Evolutionary conservation across 2,888 invertebrate species (phyloP), one percentile per base, ranked within the genome.

Genomic region (Troides helena): DNA sequence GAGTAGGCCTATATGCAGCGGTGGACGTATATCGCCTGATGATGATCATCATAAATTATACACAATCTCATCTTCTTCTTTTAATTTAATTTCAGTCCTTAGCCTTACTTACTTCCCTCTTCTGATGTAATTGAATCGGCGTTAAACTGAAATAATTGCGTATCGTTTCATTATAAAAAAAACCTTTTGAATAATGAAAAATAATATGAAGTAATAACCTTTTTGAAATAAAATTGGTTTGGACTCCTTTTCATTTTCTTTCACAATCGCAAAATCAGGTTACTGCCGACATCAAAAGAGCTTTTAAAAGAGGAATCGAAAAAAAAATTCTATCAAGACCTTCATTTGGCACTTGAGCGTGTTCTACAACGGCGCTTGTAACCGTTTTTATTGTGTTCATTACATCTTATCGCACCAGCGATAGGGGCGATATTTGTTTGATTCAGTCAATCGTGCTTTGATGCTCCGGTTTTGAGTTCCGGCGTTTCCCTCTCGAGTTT

Each of bases 301-400:
- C 81, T 80, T 79, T 80, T 80, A 84, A 83, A 79, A 56, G 70
- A 56, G 76, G 76, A 80, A 79, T 77, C 79, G 78, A 81, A 80
- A 83, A 39, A 80, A 39, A 80, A 88, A 82, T 83, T 85, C 82
- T 86, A 86, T 87, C 87, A 85, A 84, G 84, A 82, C 80, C 79
- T 75, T 80, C 80, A 82, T 83, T 87, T 84, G 78, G 78, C 80
- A 78, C 80, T 80, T 75, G 71, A 76, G 74, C 69, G 71, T 73
- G 72, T 60, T 62, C 58, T 23, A 62, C 57, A 58, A 23, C 23
- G 12, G 21, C 23, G 59, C n/a, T 59, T 66, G 50, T 60, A 69
- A 50, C 75, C 74, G 75, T 75, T 76, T 75, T 74, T 77, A 80
- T 80, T 76, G 76, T 75, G 73, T 76, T 72, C 72, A 71, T 71